These are phyloP conservation scores for Charanyca ferruginea DNA, from an alignment of 2,888 invertebrate species.

Conservation along the genomic window DNA sequence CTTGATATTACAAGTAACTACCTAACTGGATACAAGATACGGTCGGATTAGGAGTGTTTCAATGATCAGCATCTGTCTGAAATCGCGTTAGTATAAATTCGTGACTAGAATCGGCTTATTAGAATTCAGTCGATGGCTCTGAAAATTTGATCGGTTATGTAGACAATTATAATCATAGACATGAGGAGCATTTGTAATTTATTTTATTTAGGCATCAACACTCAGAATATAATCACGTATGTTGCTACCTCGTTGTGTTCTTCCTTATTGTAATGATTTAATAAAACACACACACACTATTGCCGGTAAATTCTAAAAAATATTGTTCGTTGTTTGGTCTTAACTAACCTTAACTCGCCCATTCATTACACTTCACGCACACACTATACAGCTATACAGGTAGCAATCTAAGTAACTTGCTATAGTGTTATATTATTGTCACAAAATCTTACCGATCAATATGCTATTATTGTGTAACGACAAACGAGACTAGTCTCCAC, in stretches of 20 bases:
- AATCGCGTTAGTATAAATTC: constrained; percentile 5
- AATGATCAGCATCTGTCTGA: constrained; percentile 12
- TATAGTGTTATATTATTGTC: no score
- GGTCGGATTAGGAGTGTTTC: constrained; percentile 21
- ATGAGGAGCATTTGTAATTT: constrained; percentile 8
- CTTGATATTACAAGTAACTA: constrained; percentile 47
- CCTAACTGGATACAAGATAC: constrained; percentile 34
- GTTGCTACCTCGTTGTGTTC: background rate
- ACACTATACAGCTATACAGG: no score
- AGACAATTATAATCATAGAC: background rate
- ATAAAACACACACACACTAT: background rate
- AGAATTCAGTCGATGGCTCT: constrained; percentile 6
- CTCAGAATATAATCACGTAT: constrained; percentile 7
- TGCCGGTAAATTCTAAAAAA: background rate
- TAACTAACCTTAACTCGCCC: no score
- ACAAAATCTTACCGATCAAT: no score
- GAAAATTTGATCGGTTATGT: background rate
- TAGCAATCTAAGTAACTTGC: no score
- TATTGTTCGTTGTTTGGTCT: no score
- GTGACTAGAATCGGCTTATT: constrained; percentile 41
- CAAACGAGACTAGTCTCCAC: no score
- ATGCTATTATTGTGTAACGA: no score
- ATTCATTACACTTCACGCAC: no score
- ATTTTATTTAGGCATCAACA: background rate
- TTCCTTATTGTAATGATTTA: constrained; percentile 2